A percentile compares a stretch with the other conserved stretches of the same genome.
Conservation (phyloP, 2,113 vertebrate genomes). For the Apteryx mantelli region DNA sequence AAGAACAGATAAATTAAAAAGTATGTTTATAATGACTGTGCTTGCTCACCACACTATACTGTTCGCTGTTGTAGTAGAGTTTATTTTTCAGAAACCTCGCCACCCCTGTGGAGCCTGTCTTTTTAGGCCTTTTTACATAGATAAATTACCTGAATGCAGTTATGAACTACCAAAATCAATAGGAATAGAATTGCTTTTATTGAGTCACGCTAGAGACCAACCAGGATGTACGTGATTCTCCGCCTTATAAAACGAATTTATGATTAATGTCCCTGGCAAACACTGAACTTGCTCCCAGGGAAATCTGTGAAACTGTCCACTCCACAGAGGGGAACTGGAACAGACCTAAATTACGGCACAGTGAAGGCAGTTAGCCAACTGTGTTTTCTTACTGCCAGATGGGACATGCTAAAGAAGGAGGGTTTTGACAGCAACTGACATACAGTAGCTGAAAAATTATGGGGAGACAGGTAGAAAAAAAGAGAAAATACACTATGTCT, state of each 20-base stretch:
- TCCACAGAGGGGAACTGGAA: background rate
- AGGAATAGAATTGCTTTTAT: background rate
- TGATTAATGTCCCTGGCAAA: background rate
- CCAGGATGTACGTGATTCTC: background rate
- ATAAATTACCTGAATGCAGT: background rate
- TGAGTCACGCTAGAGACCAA: background rate
- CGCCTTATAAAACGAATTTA: background rate
- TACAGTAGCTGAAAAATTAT: background rate
- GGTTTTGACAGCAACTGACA: background rate
- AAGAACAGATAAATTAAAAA: background rate
- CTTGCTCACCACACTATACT: background rate
- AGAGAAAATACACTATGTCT: rapidly evolving
- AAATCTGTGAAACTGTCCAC: background rate
- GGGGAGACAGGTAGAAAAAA: background rate
- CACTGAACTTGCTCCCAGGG: background rate
- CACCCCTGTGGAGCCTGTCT: background rate
- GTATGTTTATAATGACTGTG: rapidly evolving
- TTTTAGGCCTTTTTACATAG: background rate
- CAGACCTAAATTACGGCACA: background rate
- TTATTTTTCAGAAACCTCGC: background rate
- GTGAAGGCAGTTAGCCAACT: background rate
- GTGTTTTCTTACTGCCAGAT: background rate
- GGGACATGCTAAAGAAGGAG: background rate
- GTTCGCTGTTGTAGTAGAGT: background rate
- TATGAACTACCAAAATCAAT: no score